These are phyloP conservation scores for Octopus bimaculoides DNA, from an alignment of 1,140 invertebrate genomes.

Conservation along the genomic window DNA sequence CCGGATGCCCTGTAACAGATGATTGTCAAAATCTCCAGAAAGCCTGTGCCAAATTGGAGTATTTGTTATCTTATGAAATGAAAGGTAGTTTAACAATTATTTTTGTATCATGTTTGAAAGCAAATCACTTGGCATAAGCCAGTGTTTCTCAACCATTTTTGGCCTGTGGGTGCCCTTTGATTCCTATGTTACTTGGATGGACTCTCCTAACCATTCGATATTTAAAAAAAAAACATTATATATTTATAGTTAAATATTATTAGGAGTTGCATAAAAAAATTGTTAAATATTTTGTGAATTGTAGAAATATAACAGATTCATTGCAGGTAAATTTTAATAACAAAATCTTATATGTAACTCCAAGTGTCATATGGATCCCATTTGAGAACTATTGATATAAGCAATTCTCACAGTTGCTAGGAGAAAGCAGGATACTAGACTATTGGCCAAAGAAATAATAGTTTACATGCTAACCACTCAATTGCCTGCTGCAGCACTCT, in stretches of 20 bases:
- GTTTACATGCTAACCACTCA: not conserved
- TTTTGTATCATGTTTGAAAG: not conserved
- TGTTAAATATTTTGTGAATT: too few relatives aligned
- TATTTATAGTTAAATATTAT: too few relatives aligned
- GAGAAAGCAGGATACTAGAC: not conserved
- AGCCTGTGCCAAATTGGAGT: constrained; percentile 57
- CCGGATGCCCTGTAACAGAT: constrained; percentile 51
- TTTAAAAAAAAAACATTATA: too few relatives aligned
- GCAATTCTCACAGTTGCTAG: not conserved
- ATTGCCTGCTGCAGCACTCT: not conserved
- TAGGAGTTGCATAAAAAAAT: too few relatives aligned
- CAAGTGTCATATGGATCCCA: not conserved
- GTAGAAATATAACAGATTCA: too few relatives aligned
- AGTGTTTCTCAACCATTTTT: too few relatives aligned
- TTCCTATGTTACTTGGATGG: too few relatives aligned
- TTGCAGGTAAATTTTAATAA: too few relatives aligned
- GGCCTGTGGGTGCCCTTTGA: too few relatives aligned
- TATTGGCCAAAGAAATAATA: not conserved
- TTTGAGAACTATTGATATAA: not conserved
- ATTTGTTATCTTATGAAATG: constrained; percentile 50
- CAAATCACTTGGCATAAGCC: too few relatives aligned
- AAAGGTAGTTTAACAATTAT: constrained; percentile 45
- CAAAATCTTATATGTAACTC: too few relatives aligned
- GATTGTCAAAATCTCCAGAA: constrained; percentile 54
- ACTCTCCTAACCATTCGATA: too few relatives aligned